Percentiles rank a stretch among this genome's conserved stretches.
These are phyloP conservation scores for Cartodere bifasciata DNA, from an alignment of 2,888 invertebrate genomes.

Conservation along the genomic window DNA sequence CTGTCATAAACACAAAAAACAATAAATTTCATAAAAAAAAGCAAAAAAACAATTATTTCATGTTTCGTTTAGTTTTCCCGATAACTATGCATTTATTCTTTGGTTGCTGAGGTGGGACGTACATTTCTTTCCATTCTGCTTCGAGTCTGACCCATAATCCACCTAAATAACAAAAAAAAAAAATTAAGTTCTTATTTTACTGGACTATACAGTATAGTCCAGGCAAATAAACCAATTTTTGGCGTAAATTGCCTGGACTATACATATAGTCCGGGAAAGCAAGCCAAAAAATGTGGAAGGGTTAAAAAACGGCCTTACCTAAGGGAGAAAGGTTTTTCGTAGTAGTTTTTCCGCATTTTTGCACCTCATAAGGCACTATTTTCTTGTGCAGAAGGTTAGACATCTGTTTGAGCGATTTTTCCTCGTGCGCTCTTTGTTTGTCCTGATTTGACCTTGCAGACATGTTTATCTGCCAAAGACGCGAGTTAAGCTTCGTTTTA, in stretches of 20 bases:
- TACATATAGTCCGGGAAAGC: no score
- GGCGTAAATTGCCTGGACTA: no score
- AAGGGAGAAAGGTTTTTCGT: constrained; percentile 25
- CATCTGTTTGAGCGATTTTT: constrained; percentile 59
- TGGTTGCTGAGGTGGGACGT: constrained; percentile 7
- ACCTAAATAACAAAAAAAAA: constrained; percentile 32
- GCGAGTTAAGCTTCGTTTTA: no score
- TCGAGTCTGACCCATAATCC: constrained; percentile 66
- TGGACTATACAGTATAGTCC: no score
- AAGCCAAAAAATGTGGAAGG: neutral
- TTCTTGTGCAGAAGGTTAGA: constrained; percentile 41
- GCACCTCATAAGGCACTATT: constrained; percentile 11
- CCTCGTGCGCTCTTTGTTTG: constrained; percentile 73
- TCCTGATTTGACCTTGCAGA: constrained; percentile 80
- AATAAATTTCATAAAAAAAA: no score
- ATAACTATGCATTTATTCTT: constrained; percentile 7
- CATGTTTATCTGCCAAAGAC: constrained; percentile 62
- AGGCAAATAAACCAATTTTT: no score
- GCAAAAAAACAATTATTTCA: no score
- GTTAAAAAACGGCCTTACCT: constrained; percentile 18
- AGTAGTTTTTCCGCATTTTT: constrained; percentile 10
- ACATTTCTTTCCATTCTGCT: constrained; percentile 58
- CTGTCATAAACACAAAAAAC: no score
- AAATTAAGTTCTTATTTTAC: neutral
- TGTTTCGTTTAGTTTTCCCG: constrained; percentile 10